These are phyloP conservation scores for Pogonocherus hispidulus DNA, from an alignment of 2,888 invertebrate genomes.

Conservation along the genomic window DNA sequence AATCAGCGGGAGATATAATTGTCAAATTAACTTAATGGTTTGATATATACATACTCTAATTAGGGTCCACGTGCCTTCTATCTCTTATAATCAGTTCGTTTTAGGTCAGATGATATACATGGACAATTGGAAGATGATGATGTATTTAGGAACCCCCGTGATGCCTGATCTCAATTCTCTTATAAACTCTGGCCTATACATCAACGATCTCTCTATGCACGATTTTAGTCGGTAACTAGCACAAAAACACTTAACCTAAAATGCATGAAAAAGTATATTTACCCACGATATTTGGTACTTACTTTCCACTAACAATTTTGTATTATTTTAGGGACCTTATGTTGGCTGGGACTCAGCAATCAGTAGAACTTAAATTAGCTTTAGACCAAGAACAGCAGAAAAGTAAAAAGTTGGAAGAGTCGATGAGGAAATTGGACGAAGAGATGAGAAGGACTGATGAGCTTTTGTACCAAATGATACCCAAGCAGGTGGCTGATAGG, in stretches of 20 bases:
- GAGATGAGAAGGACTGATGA: conserved; percentile 98
- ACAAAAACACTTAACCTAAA: conserved; percentile 21
- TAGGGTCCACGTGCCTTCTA: neutral
- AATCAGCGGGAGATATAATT: too few species aligned
- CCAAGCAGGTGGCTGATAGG: conserved; percentile 96
- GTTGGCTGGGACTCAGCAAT: conserved; percentile 97
- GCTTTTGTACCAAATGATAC: conserved; percentile 98
- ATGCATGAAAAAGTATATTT: conserved; percentile 16
- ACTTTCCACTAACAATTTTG: conserved; percentile 15
- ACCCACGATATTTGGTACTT: too few species aligned
- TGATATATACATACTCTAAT: too few species aligned
- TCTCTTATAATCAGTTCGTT: conserved; percentile 11
- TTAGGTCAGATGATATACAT: conserved; percentile 98
- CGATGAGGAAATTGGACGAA: conserved; percentile 94
- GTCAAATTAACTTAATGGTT: too few species aligned
- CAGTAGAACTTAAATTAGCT: conserved; percentile 94
- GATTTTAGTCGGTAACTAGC: conserved; percentile 90
- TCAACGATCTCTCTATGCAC: conserved; percentile 99
- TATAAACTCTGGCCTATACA: conserved; percentile 93
- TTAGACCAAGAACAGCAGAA: conserved; percentile 97
- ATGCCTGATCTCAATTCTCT: conserved; percentile 96
- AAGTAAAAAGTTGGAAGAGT: conserved; percentile 95
- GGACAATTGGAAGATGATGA: conserved; percentile 98
- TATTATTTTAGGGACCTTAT: conserved; percentile 82
- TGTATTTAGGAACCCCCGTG: conserved; percentile 96